Percentiles rank a stretch among this genome's conserved stretches.
These are phyloP conservation scores for Lepidocyrtinus sp. DNA, from an alignment of 2,888 invertebrate species.

Conservation along the genomic window DNA sequence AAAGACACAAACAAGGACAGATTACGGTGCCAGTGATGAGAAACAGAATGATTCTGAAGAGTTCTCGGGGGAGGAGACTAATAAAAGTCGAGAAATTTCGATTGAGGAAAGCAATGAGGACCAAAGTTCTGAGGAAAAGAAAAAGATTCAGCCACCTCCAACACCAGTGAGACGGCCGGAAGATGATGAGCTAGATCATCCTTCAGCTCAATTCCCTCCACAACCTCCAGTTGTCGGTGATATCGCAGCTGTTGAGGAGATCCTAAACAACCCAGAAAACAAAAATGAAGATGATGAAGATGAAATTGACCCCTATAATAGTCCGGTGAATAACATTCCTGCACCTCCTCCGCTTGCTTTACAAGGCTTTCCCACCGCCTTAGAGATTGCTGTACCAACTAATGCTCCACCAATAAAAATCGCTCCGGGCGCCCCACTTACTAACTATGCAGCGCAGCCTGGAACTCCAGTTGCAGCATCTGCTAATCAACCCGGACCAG, in stretches of 20 bases:
- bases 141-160: conserved; percentile 22
- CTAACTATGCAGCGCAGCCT: not conserved
- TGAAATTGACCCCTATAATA: not conserved
- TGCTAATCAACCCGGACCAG: not conserved
- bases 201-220: conserved; percentile 24
- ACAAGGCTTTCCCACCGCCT: conserved; percentile 29
- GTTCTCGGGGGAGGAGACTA: conserved; percentile 22
- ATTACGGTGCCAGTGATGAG: conserved; percentile 49
- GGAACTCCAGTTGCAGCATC: not conserved
- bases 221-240: conserved; percentile 27
- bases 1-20: conserved; percentile 5
- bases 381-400: conserved; percentile 36
- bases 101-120: conserved; percentile 45
- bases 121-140: conserved; percentile 46
- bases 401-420: conserved; percentile 21
- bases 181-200: conserved; percentile 49
- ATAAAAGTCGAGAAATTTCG: conserved; percentile 16
- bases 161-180: conserved; percentile 38
- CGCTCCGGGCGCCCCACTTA: not conserved
- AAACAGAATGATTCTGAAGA: conserved; percentile 41
- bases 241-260: conserved; percentile 20
- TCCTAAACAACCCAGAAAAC: conserved; percentile 6
- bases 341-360: conserved; percentile 44
- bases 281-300: not conserved
- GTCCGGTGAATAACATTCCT: conserved; percentile 21